phyloP scores from a whole-genome alignment of 1,140 invertebrate genomes.

The Drosophila nigromelanica region DNA sequence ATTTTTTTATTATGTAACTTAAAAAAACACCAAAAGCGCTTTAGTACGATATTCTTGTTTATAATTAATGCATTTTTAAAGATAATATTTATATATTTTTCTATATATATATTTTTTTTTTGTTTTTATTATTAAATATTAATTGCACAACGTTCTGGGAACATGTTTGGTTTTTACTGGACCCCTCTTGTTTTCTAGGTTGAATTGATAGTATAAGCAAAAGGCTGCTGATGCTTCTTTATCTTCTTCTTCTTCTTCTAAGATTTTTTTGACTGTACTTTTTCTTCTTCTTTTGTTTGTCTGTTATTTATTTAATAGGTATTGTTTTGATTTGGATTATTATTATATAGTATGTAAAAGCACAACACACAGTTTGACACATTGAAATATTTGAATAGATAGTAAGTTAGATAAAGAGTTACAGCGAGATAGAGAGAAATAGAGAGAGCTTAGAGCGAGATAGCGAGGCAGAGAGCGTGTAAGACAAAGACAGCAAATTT shows the following conservation, averaged over 20 bases:
- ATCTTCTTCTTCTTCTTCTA: slow-evolving; percentile 7
- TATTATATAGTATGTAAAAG: slow-evolving; percentile 64
- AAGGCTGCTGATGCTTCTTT: slow-evolving; percentile 19
- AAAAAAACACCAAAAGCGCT: slow-evolving; percentile 79
- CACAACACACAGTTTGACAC: slow-evolving; percentile 78
- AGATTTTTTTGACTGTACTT: slow-evolving; percentile 39
- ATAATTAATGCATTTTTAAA: slow-evolving; percentile 68
- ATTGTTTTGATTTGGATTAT: slow-evolving; percentile 68
- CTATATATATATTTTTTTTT: slow-evolving; percentile 24
- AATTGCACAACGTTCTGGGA: slow-evolving; percentile 76
- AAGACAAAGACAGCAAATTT: slow-evolving; percentile 55
- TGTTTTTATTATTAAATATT: slow-evolving; percentile 31
- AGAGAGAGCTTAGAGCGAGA: slow-evolving; percentile 22
- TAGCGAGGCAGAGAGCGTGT: slow-evolving; percentile 46
- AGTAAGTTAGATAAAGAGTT: slow-evolving; percentile 27
- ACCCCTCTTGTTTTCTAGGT: slow-evolving; percentile 75
- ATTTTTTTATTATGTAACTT: slow-evolving; percentile 52
- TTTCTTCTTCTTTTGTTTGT: slow-evolving; percentile 21
- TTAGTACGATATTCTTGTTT: slow-evolving; percentile 68
- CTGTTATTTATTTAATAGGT: slow-evolving; percentile 30
- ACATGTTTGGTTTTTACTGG: slow-evolving; percentile 57
- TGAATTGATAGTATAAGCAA: slow-evolving; percentile 41
- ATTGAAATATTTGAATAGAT: slow-evolving; percentile 61
- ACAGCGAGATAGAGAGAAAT: slow-evolving; percentile 11
- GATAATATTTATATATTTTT: slow-evolving; percentile 40